Conservation (phyloP, 2,113 vertebrate species). For the Cyprinodon variegatus region DNA sequence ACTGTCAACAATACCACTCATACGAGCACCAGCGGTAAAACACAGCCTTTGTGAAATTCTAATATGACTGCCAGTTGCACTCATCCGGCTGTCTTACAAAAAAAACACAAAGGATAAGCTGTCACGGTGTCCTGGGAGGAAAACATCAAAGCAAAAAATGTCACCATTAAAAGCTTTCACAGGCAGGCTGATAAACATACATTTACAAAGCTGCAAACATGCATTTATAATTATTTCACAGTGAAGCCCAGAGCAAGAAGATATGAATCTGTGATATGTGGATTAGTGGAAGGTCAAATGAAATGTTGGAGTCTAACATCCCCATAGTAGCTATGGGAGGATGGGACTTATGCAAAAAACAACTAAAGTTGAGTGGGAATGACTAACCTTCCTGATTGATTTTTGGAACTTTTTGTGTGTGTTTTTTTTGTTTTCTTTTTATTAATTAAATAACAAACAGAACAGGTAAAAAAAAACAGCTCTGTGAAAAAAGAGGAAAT, state of each 20-base stretch:
- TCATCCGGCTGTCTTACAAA: conserved; percentile 67
- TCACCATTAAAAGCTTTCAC: conserved; percentile 17
- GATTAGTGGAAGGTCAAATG: conserved; percentile 30
- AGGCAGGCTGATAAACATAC: conserved; percentile 13
- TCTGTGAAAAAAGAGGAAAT: not conserved
- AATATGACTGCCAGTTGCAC: conserved; percentile 65
- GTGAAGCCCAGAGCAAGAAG: conserved; percentile 6
- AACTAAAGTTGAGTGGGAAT: not conserved
- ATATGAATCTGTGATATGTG: not conserved
- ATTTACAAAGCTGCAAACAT: conserved; percentile 31
- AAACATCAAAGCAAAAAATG: conserved; percentile 53
- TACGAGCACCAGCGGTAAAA: conserved; percentile 53
- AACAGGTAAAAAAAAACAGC: not conserved
- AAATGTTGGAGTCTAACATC: not conserved
- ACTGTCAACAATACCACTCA: conserved; percentile 76
- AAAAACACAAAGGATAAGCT: conserved; percentile 58
- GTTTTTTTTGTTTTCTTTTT: not conserved
- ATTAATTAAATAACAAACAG: not conserved
- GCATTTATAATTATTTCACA: conserved; percentile 9
- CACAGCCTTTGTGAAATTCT: conserved; percentile 67
- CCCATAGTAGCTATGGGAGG: not conserved
- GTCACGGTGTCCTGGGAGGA: conserved; percentile 42
- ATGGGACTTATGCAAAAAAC: not conserved
- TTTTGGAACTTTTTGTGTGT: conserved; percentile 7
- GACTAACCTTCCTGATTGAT: conserved; percentile 1